Evolutionary conservation across 2,113 vertebrate species (phyloP).

Genomic region (Phaethon lepturus): DNA sequence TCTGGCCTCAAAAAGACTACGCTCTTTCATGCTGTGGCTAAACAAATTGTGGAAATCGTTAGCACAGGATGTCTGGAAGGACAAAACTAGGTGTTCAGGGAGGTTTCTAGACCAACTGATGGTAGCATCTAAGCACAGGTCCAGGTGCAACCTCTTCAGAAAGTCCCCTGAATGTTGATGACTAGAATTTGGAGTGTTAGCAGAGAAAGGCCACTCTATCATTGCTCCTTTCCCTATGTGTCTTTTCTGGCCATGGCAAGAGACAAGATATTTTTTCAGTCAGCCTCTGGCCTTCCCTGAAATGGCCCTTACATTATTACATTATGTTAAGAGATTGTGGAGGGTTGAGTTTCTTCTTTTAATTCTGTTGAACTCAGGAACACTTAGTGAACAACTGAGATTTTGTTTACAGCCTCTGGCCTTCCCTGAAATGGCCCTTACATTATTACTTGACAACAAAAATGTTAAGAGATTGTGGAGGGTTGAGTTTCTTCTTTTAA

Average conservation of each 20-base stretch:
- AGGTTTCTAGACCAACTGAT: background rate
- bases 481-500: background rate
- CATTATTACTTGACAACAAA: background rate
- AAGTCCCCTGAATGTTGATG: background rate
- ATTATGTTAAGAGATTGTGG: background rate
- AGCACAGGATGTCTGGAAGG: background rate
- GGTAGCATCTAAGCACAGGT: background rate
- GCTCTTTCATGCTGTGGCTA: background rate
- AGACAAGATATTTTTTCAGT: background rate
- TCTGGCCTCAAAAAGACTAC: background rate
- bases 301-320: background rate
- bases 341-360: background rate
- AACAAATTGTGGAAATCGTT: background rate
- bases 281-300: background rate
- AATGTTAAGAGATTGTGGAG: background rate
- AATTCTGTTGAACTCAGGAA: constrained; percentile 26
- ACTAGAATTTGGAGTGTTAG: background rate
- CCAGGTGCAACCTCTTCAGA: background rate
- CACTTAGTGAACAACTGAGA: constrained; percentile 24
- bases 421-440: background rate
- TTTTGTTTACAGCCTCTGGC: constrained; percentile 74
- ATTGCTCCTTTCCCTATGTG: background rate
- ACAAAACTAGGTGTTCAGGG: background rate
- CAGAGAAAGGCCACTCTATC: background rate
- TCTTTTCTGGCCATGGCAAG: background rate